Evolutionary conservation across 2,888 invertebrate species (phyloP), one percentile per base, ranked within the genome.

Genomic region (Polylopha cassiicola): DNA sequence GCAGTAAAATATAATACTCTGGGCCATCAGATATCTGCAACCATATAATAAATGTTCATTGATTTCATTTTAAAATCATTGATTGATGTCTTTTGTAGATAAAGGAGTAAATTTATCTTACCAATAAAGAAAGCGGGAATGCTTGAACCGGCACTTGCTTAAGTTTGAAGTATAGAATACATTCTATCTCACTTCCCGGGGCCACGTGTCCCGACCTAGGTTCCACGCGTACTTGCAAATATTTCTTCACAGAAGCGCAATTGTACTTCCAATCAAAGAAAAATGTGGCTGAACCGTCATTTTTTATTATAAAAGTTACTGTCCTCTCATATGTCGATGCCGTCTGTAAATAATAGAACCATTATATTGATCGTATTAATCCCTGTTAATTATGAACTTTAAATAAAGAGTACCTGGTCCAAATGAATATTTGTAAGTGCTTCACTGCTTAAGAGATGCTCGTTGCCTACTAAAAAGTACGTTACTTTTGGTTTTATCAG

Each of bases 21-120:
- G 91, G 90, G 0, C 92, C 92, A 64, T 90, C 89, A 17, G 87
- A 80, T 41, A 92, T 88, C 91, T 92, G 38, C 31, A 55, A 37
- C 36, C 23, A 28, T 37, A n/a, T n/a, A n/a, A n/a, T n/a, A n/a
- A n/a, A n/a, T n/a, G n/a, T n/a, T n/a, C n/a, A n/a, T n/a, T n/a
- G n/a, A n/a, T n/a, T n/a, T n/a, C n/a, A n/a, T n/a, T n/a, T n/a
- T n/a, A n/a, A n/a, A n/a, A n/a, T n/a, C n/a, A n/a, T n/a, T n/a
- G n/a, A n/a, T n/a, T n/a, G n/a, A n/a, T n/a, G n/a, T n/a, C n/a
- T n/a, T n/a, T n/a, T n/a, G n/a, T n/a, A n/a, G n/a, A n/a, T n/a
- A n/a, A n/a, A 37, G 26, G 5, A 8, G 11, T 18, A 5, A 21
- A 6, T 47, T 10, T 9, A 17, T 56, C 73, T 56, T 50, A 84